Base-by-base conservation (phyloP, 2,888 invertebrate species). In the Lithosia quadra region DNA sequence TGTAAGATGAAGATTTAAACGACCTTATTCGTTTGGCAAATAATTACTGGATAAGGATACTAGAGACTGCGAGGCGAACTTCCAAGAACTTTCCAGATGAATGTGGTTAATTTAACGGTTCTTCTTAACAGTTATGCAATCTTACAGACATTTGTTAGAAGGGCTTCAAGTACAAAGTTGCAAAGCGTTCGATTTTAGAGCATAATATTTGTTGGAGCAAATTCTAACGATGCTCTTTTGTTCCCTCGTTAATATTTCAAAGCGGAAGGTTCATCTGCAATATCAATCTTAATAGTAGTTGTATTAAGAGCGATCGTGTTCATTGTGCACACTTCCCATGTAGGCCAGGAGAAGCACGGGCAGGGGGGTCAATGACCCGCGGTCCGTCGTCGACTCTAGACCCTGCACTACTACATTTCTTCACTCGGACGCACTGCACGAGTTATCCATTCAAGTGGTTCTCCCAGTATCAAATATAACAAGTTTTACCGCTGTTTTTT, bases 281-380 rank as follows among this genome's bases (percentile, higher is more conserved):
- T 83, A 73, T 75, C 75, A 69, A 78, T 82, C 72, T 74, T 77
- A 78, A 76, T 82, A 85, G 81, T 80, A 83, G 83, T 81, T 80
- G 82, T 80, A 79, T 80, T 81, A 82, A 84, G 75, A 80, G 71
- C 73, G 68, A 73, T 78, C 75, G 77, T 71, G 73, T 75, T 69
- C 49, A 73, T 78, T 79, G 70, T 82, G 76, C 77, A 78, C 72
- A 75, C 36, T 69, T 79, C 76, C 71, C 86, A 92, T 89, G 91
- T 94, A 91, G 94, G 94, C 92, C 90, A 95, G 92, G 92, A 93
- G 93, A 90, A 88, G 89, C 91, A 94, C 84, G 91, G 92, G 84
- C 92, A 87, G 81, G 71, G 81, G 81, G 94, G 87, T 92, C 92
- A 71, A 82, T 82, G 93, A 90, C 93, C 93, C 86, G 67, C 71